Conservation (phyloP, 1,140 invertebrate genomes). For the Zaprionus capensis region DNA sequence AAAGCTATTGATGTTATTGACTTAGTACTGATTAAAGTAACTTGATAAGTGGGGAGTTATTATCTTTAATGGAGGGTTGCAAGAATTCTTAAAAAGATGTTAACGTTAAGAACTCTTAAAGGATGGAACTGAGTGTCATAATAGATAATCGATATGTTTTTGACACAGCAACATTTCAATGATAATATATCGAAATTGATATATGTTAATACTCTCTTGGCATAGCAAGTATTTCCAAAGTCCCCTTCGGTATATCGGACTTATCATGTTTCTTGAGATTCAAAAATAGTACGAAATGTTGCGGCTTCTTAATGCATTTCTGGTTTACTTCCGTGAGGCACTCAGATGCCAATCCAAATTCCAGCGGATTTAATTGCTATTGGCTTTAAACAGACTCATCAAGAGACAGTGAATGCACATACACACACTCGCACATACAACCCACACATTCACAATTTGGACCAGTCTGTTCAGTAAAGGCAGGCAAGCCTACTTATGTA, state of each 20-base stretch:
- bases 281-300: slow-evolving; percentile 7
- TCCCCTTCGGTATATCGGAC: background rate
- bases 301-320: slow-evolving; percentile 10
- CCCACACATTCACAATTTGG: background rate
- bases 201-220: background rate
- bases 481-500: background rate
- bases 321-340: slow-evolving; percentile 20
- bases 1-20: no score
- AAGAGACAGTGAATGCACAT: background rate
- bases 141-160: no score
- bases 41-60: no score
- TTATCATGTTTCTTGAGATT: background rate
- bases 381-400: slow-evolving; percentile 21
- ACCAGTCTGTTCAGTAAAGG: background rate
- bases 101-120: no score
- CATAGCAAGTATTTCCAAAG: background rate
- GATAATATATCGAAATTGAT: background rate
- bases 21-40: no score
- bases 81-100: no score
- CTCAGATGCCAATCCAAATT: slow-evolving; percentile 27
- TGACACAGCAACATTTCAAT: background rate
- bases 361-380: slow-evolving; percentile 33
- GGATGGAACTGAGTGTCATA: no score
- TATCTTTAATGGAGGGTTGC: no score
- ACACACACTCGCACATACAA: background rate